phyloP scores from a whole-genome alignment of 2,797 vertebrate genomes.

The Gymnocypris eckloni region DNA sequence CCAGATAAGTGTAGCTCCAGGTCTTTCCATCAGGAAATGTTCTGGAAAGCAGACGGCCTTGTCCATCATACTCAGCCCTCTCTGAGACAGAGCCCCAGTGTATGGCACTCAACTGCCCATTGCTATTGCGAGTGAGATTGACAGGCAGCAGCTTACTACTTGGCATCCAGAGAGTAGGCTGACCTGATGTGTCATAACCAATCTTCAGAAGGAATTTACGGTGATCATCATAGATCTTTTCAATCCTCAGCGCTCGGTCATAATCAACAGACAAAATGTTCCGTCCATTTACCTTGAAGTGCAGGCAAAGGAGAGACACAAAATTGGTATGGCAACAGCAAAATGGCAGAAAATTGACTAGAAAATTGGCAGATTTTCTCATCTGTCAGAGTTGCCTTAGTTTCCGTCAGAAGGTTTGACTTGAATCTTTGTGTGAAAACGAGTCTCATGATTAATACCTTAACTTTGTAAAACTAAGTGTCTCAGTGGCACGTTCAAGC shows the following conservation, averaged over 20 bases:
- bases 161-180: constrained; percentile 96
- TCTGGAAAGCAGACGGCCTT: constrained; percentile 91
- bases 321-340: constrained; percentile 31
- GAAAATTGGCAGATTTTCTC: constrained; percentile 50
- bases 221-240: constrained; percentile 99
- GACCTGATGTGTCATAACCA: constrained; percentile 91
- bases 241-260: constrained; percentile 94
- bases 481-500: constrained; percentile 79
- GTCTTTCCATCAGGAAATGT: constrained; percentile 99
- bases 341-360: constrained; percentile 35
- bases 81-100: constrained; percentile 93
- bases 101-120: constrained; percentile 92
- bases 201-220: constrained; percentile 98
- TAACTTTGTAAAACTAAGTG: constrained; percentile 82
- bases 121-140: constrained; percentile 93
- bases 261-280: constrained; percentile 99
- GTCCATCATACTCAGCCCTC: constrained; percentile 90
- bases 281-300: constrained; percentile 91
- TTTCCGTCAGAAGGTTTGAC: constrained; percentile 71
- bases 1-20: constrained; percentile 98
- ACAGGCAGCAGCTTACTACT: constrained; percentile 97
- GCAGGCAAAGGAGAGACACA: constrained; percentile 58
- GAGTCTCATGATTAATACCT: constrained; percentile 76
- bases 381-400: constrained; percentile 45
- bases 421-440: constrained; percentile 76